Percentiles rank a stretch among this genome's conserved stretches.
phyloP scores from a whole-genome alignment of 2,888 invertebrate genomes.

The Phyllotreta cruciferae region DNA sequence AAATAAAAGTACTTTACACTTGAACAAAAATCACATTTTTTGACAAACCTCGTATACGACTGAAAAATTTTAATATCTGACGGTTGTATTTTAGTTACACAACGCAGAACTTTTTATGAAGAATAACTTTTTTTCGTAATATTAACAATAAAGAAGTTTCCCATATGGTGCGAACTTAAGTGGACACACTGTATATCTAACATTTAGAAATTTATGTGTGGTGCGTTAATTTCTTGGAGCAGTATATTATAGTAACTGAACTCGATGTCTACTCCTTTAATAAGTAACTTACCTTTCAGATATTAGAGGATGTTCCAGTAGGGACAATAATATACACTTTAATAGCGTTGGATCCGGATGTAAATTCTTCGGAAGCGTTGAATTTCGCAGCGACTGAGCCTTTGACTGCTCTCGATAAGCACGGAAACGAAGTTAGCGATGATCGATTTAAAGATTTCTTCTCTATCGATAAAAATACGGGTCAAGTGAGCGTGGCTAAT shows the following conservation, averaged over 20 bases:
- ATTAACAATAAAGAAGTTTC: too few relatives aligned
- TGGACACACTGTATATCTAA: too few relatives aligned
- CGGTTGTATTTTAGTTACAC: too few relatives aligned
- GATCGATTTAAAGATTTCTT: slow-evolving; percentile 70
- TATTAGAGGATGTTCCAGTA: slow-evolving; percentile 78
- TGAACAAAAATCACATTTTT: too few relatives aligned
- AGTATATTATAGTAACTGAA: not conserved
- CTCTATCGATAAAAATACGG: slow-evolving; percentile 67
- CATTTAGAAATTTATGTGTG: too few relatives aligned
- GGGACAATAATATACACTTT: slow-evolving; percentile 77
- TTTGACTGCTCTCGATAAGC: slow-evolving; percentile 81
- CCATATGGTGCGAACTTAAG: too few relatives aligned
- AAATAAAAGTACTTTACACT: too few relatives aligned
- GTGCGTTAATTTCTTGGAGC: too few relatives aligned
- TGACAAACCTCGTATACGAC: too few relatives aligned
- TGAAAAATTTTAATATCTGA: too few relatives aligned
- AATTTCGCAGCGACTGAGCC: slow-evolving; percentile 72
- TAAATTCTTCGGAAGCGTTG: slow-evolving; percentile 71
- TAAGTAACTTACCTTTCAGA: slow-evolving; percentile 54
- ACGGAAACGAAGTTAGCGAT: slow-evolving; percentile 73
- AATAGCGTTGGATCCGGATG: slow-evolving; percentile 81
- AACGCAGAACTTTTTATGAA: too few relatives aligned
- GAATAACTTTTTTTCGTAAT: too few relatives aligned
- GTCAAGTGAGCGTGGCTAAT: slow-evolving; percentile 71
- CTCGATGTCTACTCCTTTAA: slow-evolving; percentile 4